Conservation (phyloP, 92 coral and sea anemone species). For the Zoanthus gigantus region DNA sequence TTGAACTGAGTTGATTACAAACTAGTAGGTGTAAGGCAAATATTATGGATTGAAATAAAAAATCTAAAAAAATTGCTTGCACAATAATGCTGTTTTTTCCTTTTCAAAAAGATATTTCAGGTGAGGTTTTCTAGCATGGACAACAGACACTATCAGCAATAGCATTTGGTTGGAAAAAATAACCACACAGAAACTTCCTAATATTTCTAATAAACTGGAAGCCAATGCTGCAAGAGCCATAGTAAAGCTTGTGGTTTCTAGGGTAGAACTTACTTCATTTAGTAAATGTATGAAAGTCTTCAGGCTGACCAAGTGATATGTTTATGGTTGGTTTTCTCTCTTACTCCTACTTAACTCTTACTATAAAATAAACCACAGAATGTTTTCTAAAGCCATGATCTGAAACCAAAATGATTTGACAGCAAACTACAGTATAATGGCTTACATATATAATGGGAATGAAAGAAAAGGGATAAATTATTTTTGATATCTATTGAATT, state of each 20-base stretch:
- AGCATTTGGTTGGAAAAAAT: neutral
- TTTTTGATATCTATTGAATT: neutral
- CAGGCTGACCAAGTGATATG: slow-evolving; percentile 56
- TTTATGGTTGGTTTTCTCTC: slow-evolving; percentile 69
- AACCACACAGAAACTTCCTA: slow-evolving; percentile 22
- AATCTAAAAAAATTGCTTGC: slow-evolving; percentile 4
- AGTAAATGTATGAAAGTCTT: slow-evolving; percentile 68
- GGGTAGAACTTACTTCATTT: slow-evolving; percentile 72
- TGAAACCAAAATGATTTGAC: slow-evolving; percentile 32
- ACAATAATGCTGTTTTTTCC: neutral
- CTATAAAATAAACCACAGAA: slow-evolving; percentile 64
- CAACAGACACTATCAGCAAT: neutral
- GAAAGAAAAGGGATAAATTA: neutral
- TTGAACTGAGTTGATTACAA: neutral
- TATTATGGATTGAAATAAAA: neutral
- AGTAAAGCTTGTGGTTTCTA: slow-evolving; percentile 75
- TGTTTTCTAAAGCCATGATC: slow-evolving; percentile 34
- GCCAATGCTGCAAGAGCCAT: slow-evolving; percentile 42
- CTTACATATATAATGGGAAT: neutral
- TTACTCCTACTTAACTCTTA: slow-evolving; percentile 71
- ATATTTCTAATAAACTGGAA: slow-evolving; percentile 40
- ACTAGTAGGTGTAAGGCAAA: neutral
- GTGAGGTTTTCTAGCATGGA: slow-evolving; percentile 22
- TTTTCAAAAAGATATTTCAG: neutral
- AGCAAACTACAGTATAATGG: neutral